phyloP scores from a whole-genome alignment of 2,888 invertebrate species.

The Melanophora roralis region DNA sequence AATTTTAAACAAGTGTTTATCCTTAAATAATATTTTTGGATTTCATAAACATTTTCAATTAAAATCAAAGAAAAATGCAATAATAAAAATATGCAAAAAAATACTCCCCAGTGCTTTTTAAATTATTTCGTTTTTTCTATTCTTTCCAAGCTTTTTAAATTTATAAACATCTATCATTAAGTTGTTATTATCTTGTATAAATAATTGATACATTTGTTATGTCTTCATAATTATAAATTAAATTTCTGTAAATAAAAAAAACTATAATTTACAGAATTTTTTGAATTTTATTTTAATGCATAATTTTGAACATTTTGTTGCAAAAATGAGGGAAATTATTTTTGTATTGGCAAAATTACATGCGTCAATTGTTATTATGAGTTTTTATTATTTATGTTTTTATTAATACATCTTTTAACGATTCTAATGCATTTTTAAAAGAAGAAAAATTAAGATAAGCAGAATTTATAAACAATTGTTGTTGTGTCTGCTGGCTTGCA shows the following conservation, averaged over 20 bases:
- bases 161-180: slow-evolving; percentile 59
- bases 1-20: slow-evolving; percentile 10
- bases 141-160: too few relatives aligned
- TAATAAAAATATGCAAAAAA: too few relatives aligned
- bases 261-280: slow-evolving; percentile 11
- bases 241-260: too few relatives aligned
- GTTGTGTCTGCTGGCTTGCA: neutral
- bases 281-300: slow-evolving; percentile 33
- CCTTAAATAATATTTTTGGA: slow-evolving; percentile 6
- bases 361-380: slow-evolving; percentile 57
- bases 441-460: neutral
- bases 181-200: slow-evolving; percentile 57
- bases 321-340: slow-evolving; percentile 28
- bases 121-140: too few relatives aligned
- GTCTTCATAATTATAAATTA: too few relatives aligned
- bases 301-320: slow-evolving; percentile 14
- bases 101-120: too few relatives aligned
- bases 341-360: slow-evolving; percentile 29
- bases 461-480: slow-evolving; percentile 2
- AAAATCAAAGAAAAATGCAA: too few relatives aligned
- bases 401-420: slow-evolving; percentile 44
- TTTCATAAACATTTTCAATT: too few relatives aligned
- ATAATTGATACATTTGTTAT: slow-evolving; percentile 54
- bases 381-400: slow-evolving; percentile 29
- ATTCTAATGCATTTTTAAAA: slow-evolving; percentile 41